Percentiles rank a stretch among this genome's conserved stretches.
phyloP scores from a whole-genome alignment of 2,797 vertebrate genomes.

The Hydrocynus forskahlii region DNA sequence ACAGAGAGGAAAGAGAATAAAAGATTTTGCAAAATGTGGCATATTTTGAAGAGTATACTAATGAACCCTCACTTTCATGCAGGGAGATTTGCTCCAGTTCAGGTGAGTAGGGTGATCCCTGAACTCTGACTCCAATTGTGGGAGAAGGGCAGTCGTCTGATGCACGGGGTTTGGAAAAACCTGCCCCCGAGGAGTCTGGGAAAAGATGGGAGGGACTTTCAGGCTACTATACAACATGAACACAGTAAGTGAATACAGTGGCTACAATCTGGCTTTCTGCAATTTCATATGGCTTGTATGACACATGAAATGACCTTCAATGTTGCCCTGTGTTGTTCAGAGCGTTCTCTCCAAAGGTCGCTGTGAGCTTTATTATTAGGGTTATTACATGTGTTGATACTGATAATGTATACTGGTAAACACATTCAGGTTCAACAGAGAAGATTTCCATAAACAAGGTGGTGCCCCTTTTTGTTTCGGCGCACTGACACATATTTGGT shows the following conservation, averaged over 20 bases:
- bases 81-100: slow-evolving; percentile 89
- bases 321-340: not conserved
- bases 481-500: too few species aligned
- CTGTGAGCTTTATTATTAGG: not conserved
- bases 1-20: not conserved
- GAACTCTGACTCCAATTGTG: slow-evolving; percentile 83
- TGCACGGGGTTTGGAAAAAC: slow-evolving; percentile 78
- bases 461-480: too few species aligned
- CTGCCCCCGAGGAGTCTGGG: slow-evolving; percentile 79
- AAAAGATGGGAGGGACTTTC: slow-evolving; percentile 30
- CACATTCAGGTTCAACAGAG: too few species aligned
- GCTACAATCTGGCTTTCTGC: not conserved
- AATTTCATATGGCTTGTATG: not conserved
- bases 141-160: slow-evolving; percentile 81
- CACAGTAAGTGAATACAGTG: not conserved
- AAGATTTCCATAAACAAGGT: too few species aligned
- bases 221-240: not conserved
- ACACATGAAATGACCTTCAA: not conserved
- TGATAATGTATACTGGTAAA: not conserved
- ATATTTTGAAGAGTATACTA: slow-evolving; percentile 30
- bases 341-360: not conserved
- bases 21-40: not conserved
- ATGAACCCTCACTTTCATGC: slow-evolving; percentile 98
- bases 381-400: too few species aligned
- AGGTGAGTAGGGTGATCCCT: slow-evolving; percentile 84